Conservation (phyloP, 2,797 vertebrate species). For the Pipistrellus nathusii region DNA sequence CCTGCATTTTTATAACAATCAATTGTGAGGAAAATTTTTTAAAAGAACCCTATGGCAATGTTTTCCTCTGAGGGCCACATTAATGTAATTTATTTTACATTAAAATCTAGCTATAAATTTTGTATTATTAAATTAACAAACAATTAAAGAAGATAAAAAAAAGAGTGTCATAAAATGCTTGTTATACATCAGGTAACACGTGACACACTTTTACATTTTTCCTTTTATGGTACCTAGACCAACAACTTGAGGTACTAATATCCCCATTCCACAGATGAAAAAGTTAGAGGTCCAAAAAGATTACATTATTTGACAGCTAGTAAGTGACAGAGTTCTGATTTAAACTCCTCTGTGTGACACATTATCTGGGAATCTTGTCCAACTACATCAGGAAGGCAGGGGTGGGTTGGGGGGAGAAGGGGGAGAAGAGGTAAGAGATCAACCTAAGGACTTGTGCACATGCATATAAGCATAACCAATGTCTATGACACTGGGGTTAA, state of each 20-base stretch:
- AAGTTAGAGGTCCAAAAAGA: background rate
- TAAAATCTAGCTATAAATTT: background rate
- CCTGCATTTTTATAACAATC: slow-evolving; percentile 9
- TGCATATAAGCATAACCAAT: no score
- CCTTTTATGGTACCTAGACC: background rate
- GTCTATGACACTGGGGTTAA: no score
- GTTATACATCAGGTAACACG: background rate
- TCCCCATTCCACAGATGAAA: background rate
- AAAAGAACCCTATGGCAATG: background rate
- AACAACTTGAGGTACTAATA: background rate
- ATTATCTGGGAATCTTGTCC: background rate
- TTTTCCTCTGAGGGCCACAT: background rate
- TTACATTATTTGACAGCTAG: background rate
- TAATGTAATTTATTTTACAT: background rate
- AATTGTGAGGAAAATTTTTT: background rate
- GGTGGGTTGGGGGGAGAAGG: no score
- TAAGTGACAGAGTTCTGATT: background rate
- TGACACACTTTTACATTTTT: background rate
- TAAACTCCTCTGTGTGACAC: background rate
- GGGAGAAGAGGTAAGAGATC: no score
- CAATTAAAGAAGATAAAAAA: background rate
- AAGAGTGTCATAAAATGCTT: background rate
- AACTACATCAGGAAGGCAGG: no score
- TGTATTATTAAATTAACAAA: slow-evolving; percentile 7
- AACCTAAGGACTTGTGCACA: no score